Evolutionary conservation across 2,888 invertebrate species (phyloP).

Genomic region (Nemotelus nigrinus): DNA sequence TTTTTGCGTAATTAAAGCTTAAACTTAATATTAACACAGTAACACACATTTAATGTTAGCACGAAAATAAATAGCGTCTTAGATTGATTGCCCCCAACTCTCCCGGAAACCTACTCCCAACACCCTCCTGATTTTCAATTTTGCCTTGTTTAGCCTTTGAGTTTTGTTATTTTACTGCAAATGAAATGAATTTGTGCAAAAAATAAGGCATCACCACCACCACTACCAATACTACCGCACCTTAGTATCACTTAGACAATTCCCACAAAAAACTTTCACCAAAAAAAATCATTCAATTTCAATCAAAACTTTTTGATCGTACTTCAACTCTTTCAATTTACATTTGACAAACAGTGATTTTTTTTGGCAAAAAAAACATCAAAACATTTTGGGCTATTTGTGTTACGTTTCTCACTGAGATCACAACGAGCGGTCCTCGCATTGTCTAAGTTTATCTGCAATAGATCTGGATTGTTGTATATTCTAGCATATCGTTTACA

Average conservation of each 20-base stretch:
- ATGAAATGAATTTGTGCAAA: conserved; percentile 37
- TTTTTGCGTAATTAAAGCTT: no score
- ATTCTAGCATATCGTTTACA: conserved; percentile 36
- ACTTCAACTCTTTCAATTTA: conserved; percentile 22
- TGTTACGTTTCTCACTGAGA: conserved; percentile 20
- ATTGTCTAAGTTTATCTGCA: conserved; percentile 27
- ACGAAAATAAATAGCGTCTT: background rate
- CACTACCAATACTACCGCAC: conserved; percentile 10
- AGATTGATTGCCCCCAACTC: background rate
- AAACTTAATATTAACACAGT: no score
- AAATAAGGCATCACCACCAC: conserved; percentile 8
- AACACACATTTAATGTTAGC: no score
- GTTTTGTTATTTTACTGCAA: conserved; percentile 32
- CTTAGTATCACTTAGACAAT: conserved; percentile 26
- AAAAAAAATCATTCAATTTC: background rate
- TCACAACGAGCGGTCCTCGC: conserved; percentile 3
- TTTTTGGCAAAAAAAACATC: background rate
- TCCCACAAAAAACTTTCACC: conserved; percentile 29
- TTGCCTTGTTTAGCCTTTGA: conserved; percentile 24
- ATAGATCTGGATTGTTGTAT: conserved; percentile 30
- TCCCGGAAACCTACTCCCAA: background rate
- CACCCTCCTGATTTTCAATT: conserved; percentile 35
- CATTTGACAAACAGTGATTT: background rate
- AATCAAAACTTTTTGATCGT: background rate
- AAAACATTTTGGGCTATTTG: background rate